Evolutionary conservation across 2,113 vertebrate species (phyloP).

Genomic region (Kobus ellipsiprymnus): DNA sequence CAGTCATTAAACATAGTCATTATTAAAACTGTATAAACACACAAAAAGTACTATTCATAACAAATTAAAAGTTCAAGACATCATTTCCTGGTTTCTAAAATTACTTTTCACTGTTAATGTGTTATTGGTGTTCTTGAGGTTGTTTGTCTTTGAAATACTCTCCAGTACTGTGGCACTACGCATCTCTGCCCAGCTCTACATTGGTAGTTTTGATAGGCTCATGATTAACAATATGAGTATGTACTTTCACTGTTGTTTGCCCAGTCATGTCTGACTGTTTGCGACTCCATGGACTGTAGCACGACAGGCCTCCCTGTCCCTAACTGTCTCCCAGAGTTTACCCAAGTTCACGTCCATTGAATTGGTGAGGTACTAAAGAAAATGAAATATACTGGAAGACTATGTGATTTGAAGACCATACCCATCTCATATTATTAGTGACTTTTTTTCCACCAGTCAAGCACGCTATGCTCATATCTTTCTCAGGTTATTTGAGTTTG

Average conservation of each 20-base stretch:
- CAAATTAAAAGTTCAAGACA: background rate
- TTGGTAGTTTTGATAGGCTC: background rate
- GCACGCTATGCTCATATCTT: background rate
- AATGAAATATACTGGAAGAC: background rate
- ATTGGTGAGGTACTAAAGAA: background rate
- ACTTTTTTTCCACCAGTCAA: background rate
- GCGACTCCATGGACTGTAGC: background rate
- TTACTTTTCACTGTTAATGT: background rate
- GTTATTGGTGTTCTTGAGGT: background rate
- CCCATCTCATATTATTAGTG: background rate
- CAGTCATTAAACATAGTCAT: background rate
- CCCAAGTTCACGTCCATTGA: background rate
- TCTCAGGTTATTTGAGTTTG: background rate
- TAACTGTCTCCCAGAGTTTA: background rate
- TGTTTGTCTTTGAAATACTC: background rate
- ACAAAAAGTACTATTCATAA: background rate
- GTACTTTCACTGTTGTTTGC: background rate
- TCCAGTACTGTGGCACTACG: background rate
- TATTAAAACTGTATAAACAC: background rate
- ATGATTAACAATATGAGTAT: background rate
- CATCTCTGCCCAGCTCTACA: background rate
- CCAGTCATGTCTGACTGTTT: background rate
- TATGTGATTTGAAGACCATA: conserved; percentile 7
- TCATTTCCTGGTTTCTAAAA: background rate
- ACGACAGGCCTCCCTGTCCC: background rate